A percentile compares a stretch with the other conserved stretches of the same genome.
phyloP scores from a whole-genome alignment of 2,113 vertebrate genomes.

The Gallinago jamesoni region DNA sequence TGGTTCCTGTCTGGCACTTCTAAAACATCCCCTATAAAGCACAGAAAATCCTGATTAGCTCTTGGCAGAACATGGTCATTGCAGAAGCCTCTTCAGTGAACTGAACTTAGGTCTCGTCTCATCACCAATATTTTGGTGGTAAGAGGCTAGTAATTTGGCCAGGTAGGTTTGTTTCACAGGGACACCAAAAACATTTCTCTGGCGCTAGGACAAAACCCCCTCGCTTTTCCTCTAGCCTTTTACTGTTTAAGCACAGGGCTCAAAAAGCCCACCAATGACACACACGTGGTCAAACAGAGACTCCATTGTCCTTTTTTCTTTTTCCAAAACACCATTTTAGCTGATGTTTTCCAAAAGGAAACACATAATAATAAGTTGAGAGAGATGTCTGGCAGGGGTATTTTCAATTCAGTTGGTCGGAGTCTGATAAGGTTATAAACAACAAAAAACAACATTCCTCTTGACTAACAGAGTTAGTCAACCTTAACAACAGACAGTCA shows the following conservation, averaged over 20 bases:
- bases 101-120: background rate
- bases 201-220: accelerated
- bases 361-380: background rate
- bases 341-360: conserved; percentile 13
- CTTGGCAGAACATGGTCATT: background rate
- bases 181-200: background rate
- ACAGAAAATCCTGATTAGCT: background rate
- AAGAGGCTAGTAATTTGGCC: background rate
- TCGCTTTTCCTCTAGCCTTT: background rate
- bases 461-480: conserved; percentile 22
- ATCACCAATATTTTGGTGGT: background rate
- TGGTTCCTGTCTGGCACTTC: background rate
- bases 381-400: background rate
- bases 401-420: background rate
- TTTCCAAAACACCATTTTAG: background rate
- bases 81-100: background rate
- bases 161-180: background rate
- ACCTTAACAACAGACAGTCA: background rate
- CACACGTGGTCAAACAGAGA: background rate
- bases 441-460: background rate
- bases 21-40: background rate
- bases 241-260: background rate
- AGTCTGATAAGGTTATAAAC: conserved; percentile 9
- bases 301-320: background rate
- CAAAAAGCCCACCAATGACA: background rate